phyloP scores from a whole-genome alignment of 2,797 vertebrate species.

The Prionace glauca region DNA sequence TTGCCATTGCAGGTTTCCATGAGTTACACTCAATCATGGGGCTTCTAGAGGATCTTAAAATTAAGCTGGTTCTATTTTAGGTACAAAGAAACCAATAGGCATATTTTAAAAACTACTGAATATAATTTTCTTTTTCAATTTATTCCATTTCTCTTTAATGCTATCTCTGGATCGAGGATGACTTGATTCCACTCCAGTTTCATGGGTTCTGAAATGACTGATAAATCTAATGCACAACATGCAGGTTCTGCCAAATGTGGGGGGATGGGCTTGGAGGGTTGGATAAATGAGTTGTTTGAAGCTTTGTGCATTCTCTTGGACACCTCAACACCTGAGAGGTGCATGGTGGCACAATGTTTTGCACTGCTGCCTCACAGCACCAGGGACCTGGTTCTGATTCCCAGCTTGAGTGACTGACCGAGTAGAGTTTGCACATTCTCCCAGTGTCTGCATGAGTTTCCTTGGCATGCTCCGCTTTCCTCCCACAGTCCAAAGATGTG shows the following conservation, averaged over 20 bases:
- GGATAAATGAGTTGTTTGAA: neutral
- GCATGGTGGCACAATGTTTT: too few relatives aligned
- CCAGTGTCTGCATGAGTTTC: too few relatives aligned
- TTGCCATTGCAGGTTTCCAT: neutral
- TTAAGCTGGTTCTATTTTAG: neutral
- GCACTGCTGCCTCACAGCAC: too few relatives aligned
- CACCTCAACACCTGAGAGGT: neutral
- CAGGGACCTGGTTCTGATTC: too few relatives aligned
- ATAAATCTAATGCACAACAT: neutral
- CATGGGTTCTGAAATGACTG: neutral
- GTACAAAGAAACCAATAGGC: neutral
- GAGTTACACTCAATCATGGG: neutral
- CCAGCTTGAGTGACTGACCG: too few relatives aligned
- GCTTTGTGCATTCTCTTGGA: neutral
- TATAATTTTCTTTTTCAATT: neutral
- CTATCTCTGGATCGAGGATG: neutral
- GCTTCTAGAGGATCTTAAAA: neutral
- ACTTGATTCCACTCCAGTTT: neutral
- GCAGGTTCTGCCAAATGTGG: neutral
- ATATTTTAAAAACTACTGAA: neutral
- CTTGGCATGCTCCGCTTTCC: too few relatives aligned
- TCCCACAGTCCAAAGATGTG: too few relatives aligned
- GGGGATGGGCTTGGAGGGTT: neutral
- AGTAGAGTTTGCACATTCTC: too few relatives aligned
- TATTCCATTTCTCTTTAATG: neutral